Evolutionary conservation across 2,888 invertebrate genomes (phyloP), one percentile per base, ranked within the genome.

Genomic region (Cerceris ruficornis): DNA sequence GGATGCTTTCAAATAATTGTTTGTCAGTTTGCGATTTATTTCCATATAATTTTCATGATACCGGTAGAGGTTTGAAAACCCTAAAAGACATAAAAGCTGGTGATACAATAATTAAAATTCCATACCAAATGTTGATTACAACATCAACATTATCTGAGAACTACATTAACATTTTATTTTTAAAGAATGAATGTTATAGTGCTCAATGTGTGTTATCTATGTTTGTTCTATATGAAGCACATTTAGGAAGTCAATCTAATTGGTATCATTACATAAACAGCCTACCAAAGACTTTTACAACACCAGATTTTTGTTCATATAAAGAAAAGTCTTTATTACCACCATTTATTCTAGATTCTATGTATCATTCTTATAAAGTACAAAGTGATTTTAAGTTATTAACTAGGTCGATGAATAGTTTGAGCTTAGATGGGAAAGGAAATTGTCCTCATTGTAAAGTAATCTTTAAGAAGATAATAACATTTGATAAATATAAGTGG

Each of bases 131-230:
- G 77, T 91, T 93, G 88, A 94, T 92, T 90, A 94, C 94, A 82
- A 93, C 88, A 11, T 89, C 83, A 83, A 92, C 82, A 89, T 91
- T 91, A 90, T 92, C 82, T 81, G 90, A 86, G n/a, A 87, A 90
- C 70, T 6, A 69, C 61, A 78, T 88, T 6, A 86, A 88, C 11
- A 83, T 87, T 73, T 75, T 90, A 55, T 88, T 89, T 82, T 69
- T 78, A 60, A 68, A 55, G 68, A 71, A 76, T 42, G 58, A 85
- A 17, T 79, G 50, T 75, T 89, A 87, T 46, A 85, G 74, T 87
- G 95, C 96, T 83, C 97, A 97, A 87, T 95, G 96, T 77, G 92
- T 97, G 39, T 92, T 98, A 83, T 94, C 96, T 6, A 93, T 96
- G 76, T 98, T 96, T 93, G 91, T 98, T 49, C 91, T 95, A 55